These are phyloP conservation scores for Parapristionchus giblindavisi DNA, from an alignment of 2,888 invertebrate genomes.

Conservation along the genomic window DNA sequence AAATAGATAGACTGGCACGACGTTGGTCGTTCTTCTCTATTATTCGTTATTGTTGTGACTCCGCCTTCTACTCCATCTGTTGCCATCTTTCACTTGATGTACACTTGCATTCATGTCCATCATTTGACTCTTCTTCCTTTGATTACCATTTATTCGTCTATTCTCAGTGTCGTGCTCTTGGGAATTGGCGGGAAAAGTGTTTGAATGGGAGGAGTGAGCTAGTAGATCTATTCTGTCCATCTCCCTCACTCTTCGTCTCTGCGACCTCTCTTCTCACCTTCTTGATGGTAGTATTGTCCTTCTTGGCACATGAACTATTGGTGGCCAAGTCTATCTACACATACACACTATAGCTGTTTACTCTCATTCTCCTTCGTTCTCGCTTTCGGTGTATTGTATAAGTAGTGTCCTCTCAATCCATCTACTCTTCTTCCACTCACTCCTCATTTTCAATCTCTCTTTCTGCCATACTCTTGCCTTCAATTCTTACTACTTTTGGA, in stretches of 20 bases:
- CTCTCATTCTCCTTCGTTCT: conserved; percentile 9
- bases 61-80: conserved; percentile 19
- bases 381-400: not conserved
- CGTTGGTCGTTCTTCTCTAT: not conserved
- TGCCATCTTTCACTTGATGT: conserved; percentile 11
- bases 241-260: conserved; percentile 3
- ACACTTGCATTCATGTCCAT: no score
- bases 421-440: not conserved
- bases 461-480: no score
- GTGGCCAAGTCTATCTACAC: not conserved
- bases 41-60: not conserved
- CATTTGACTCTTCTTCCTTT: no score
- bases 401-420: conserved; percentile 2
- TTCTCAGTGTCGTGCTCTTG: conserved; percentile 10
- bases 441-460: not conserved
- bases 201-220: not conserved
- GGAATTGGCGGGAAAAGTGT: conserved; percentile 32
- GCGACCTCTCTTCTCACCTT: conserved; percentile 25
- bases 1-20: no score
- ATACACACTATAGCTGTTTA: conserved; percentile 2
- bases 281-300: not conserved
- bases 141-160: conserved; percentile 22
- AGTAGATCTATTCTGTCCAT: conserved; percentile 13
- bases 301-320: not conserved
- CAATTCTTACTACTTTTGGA: no score